These are phyloP conservation scores for Eilema griseolum DNA, from an alignment of 2,888 invertebrate genomes.

Conservation along the genomic window DNA sequence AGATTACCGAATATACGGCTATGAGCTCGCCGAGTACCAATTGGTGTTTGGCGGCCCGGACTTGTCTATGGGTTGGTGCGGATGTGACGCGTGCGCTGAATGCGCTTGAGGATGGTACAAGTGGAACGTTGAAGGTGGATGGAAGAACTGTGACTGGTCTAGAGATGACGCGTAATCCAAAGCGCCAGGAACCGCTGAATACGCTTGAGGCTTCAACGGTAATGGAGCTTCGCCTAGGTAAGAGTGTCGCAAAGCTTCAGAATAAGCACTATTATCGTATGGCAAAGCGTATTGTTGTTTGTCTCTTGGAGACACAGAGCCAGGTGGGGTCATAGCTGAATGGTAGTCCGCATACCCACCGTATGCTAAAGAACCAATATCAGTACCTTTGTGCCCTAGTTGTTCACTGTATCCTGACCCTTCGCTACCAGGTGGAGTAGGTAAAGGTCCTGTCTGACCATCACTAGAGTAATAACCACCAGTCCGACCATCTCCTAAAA, in stretches of 20 bases:
- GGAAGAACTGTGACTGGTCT: constrained; percentile 95
- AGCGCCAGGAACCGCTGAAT: constrained; percentile 91
- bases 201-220: constrained; percentile 96
- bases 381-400: constrained; percentile 84
- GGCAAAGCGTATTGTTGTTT: constrained; percentile 89
- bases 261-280: constrained; percentile 88
- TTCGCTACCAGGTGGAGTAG: constrained; percentile 96
- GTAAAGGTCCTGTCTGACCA: constrained; percentile 91
- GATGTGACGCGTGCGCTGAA: constrained; percentile 76
- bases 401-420: constrained; percentile 91
- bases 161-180: constrained; percentile 89
- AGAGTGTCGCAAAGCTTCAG: constrained; percentile 87
- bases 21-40: constrained; percentile 93
- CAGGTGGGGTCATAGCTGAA: constrained; percentile 98
- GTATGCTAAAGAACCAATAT: constrained; percentile 88
- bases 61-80: constrained; percentile 85
- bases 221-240: constrained; percentile 87
- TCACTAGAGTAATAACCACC: constrained; percentile 86
- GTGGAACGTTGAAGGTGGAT: constrained; percentile 93
- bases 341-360: constrained; percentile 93
- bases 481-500: constrained; percentile 80
- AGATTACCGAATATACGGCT: constrained; percentile 75
- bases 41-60: constrained; percentile 90
- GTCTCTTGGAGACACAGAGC: constrained; percentile 98
- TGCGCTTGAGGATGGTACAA: constrained; percentile 92